phyloP scores from a whole-genome alignment of 2,113 vertebrate genomes.

The Ceyx melanurus region DNA sequence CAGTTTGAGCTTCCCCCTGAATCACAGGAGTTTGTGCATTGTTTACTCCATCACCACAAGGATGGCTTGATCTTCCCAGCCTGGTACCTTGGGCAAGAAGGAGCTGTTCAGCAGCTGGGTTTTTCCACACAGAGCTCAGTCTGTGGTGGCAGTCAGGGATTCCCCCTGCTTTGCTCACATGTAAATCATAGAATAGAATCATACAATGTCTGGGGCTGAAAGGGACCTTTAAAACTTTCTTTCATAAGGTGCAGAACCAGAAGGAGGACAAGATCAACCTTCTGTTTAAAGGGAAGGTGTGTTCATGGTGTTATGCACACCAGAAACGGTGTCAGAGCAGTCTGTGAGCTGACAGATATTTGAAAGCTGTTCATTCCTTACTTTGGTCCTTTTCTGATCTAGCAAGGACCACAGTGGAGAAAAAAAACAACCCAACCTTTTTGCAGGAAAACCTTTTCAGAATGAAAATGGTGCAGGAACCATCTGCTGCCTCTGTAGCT shows the following conservation, averaged over 20 bases:
- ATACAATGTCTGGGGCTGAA: background rate
- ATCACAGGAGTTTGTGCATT: background rate
- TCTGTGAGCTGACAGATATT: background rate
- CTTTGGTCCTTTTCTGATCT: background rate
- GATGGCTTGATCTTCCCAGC: background rate
- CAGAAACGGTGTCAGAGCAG: background rate
- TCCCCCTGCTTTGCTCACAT: background rate
- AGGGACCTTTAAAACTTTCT: background rate
- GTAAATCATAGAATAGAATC: background rate
- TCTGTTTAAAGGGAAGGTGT: background rate
- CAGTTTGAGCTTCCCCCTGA: background rate
- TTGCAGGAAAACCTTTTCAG: background rate
- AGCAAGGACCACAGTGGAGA: background rate
- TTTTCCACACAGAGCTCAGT: background rate
- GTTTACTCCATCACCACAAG: background rate
- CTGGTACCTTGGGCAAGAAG: background rate
- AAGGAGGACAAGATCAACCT: background rate
- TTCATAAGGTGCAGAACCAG: background rate
- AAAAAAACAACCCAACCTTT: background rate
- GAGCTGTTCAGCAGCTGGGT: background rate
- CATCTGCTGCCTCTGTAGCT: background rate
- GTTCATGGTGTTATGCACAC: background rate
- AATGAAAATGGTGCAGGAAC: background rate
- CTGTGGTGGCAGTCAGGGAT: background rate
- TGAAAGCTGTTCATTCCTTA: background rate